These are phyloP conservation scores for Tragelaphus strepsiceros DNA, from an alignment of 2,113 vertebrate genomes.

Conservation along the genomic window DNA sequence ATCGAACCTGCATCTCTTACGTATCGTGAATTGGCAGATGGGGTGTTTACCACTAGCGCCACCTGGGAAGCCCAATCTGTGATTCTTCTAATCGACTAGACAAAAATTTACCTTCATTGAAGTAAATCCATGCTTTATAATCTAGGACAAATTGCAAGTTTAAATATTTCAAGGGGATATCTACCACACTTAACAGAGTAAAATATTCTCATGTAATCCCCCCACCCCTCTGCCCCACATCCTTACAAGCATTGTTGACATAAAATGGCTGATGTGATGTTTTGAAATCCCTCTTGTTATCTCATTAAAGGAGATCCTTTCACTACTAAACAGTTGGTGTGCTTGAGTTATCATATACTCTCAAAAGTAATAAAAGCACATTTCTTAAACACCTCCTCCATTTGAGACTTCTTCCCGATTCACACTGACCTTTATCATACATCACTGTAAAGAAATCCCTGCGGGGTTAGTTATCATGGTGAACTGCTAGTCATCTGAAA, in stretches of 20 bases:
- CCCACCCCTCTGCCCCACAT: not conserved
- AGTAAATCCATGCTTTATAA: not conserved
- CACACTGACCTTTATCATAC: conserved; percentile 18
- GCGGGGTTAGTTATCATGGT: not conserved
- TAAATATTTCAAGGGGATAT: not conserved
- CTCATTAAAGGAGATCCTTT: not conserved
- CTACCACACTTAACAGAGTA: not conserved
- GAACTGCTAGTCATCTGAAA: not conserved
- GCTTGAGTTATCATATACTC: not conserved
- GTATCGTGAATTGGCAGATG: not conserved
- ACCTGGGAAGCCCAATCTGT: not conserved
- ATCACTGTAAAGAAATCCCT: not conserved
- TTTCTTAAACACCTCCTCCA: not conserved
- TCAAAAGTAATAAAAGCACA: not conserved
- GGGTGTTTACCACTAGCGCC: not conserved
- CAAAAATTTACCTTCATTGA: not conserved
- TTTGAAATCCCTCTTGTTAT: not conserved
- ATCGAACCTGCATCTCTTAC: not conserved
- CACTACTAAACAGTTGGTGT: accelerated
- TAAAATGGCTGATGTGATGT: not conserved
- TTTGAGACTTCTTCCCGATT: not conserved
- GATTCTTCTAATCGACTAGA: not conserved
- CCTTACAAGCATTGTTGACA: not conserved
- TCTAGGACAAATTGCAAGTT: not conserved
- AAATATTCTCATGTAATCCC: not conserved